Conservation (phyloP, 2,888 invertebrate genomes). For the Anarsia innoxiella region DNA sequence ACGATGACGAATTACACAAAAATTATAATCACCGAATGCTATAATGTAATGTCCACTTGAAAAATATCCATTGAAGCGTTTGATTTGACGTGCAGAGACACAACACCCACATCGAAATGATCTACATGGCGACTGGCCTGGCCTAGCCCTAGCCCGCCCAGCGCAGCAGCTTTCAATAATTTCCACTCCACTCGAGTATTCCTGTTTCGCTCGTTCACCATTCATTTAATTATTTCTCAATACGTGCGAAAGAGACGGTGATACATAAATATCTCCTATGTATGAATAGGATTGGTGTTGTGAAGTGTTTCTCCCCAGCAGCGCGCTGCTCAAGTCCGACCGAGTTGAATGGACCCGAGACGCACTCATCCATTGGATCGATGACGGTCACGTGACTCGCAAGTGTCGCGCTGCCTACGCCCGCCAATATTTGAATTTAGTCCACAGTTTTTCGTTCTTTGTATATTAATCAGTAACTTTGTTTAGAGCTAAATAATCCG, state of each 20-base stretch:
- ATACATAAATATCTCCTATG: conserved; percentile 67
- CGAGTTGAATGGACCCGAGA: conserved; percentile 76
- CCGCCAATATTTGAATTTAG: conserved; percentile 45
- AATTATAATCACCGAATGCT: too few relatives aligned
- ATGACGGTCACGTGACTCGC: conserved; percentile 69
- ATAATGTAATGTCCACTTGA: conserved; percentile 61
- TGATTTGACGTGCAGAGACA: conserved; percentile 72
- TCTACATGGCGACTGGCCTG: conserved; percentile 69
- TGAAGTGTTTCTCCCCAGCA: conserved; percentile 63
- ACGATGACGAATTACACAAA: conserved; percentile 52
- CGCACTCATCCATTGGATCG: conserved; percentile 75
- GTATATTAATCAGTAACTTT: too few relatives aligned
- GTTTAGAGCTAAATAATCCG: too few relatives aligned
- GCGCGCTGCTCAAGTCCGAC: conserved; percentile 41
- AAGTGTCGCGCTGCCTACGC: conserved; percentile 42
- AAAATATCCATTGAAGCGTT: conserved; percentile 71
- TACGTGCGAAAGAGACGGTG: conserved; percentile 58
- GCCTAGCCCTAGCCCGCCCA: conserved; percentile 27
- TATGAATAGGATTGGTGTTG: conserved; percentile 71
- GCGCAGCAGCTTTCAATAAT: conserved; percentile 64
- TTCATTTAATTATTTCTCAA: conserved; percentile 70
- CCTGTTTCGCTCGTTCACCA: conserved; percentile 68
- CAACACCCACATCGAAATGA: conserved; percentile 75
- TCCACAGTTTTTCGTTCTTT: not conserved
- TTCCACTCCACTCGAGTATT: conserved; percentile 70